phyloP scores from a whole-genome alignment of 2,797 vertebrate species.

The Sebastes goodei region DNA sequence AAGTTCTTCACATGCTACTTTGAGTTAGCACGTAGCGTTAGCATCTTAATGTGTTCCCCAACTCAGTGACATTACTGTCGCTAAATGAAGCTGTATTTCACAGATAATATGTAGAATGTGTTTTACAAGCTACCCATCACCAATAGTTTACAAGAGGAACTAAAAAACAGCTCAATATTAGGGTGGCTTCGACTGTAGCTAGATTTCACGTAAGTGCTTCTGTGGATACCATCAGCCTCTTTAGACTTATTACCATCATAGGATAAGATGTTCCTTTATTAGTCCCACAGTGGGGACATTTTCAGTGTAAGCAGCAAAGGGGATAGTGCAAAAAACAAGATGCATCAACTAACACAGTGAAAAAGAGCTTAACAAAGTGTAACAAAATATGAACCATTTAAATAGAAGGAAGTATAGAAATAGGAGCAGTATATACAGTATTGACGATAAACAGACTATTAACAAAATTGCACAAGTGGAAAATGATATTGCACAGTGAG shows the following conservation, averaged over 20 bases:
- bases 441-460: too few relatives aligned
- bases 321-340: too few relatives aligned
- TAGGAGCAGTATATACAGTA: too few relatives aligned
- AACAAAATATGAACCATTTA: too few relatives aligned
- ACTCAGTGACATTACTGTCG: accelerated
- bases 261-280: too few relatives aligned
- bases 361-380: too few relatives aligned
- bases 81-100: not conserved
- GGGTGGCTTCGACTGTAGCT: not conserved
- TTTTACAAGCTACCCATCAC: not conserved
- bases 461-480: too few relatives aligned
- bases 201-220: not conserved
- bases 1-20: not conserved
- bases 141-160: not conserved
- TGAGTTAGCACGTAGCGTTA: not conserved
- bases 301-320: accelerated
- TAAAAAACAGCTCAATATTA: not conserved
- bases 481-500: too few relatives aligned
- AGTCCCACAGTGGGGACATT: too few relatives aligned
- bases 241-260: not conserved
- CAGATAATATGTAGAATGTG: not conserved
- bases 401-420: too few relatives aligned
- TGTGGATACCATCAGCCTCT: not conserved
- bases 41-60: not conserved
- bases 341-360: too few relatives aligned